A percentile compares a stretch with the other conserved stretches of the same genome.
phyloP scores from a whole-genome alignment of 2,888 invertebrate species.

The Troilus luridus region DNA sequence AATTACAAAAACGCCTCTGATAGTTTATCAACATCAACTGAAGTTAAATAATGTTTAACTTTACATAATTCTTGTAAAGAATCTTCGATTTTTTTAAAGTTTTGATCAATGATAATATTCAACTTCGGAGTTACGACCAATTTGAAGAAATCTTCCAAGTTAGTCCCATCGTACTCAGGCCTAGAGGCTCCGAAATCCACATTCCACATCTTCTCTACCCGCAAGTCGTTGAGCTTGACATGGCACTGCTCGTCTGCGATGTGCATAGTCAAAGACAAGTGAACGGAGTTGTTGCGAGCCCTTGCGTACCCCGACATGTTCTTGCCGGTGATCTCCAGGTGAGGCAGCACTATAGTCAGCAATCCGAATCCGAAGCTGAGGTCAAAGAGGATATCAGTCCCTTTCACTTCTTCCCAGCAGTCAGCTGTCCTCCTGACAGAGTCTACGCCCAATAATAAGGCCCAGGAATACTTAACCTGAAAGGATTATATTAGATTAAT shows the following conservation, averaged over 20 bases:
- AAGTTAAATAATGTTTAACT: not conserved
- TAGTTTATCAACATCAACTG: no score
- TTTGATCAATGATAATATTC: not conserved
- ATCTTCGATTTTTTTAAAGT: not conserved
- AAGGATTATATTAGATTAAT: not conserved
- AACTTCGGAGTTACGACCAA: not conserved
- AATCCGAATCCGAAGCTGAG: not conserved
- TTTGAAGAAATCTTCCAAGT: not conserved
- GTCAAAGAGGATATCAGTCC: not conserved
- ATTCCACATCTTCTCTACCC: not conserved
- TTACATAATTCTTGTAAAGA: not conserved
- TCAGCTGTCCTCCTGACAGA: not conserved
- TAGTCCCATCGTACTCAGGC: not conserved
- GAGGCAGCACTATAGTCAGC: conserved; percentile 4
- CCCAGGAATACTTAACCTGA: not conserved
- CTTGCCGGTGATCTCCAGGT: not conserved
- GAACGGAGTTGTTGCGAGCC: not conserved
- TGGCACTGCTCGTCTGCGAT: not conserved
- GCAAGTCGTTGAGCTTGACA: not conserved
- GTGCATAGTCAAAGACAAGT: not conserved
- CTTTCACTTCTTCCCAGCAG: not conserved
- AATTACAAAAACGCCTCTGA: no score
- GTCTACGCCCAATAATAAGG: not conserved
- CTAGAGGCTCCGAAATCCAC: not conserved
- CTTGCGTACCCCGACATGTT: not conserved